These are phyloP conservation scores for Lamellibrachia luymesi DNA, from an alignment of 1,140 invertebrate genomes.

Conservation along the genomic window DNA sequence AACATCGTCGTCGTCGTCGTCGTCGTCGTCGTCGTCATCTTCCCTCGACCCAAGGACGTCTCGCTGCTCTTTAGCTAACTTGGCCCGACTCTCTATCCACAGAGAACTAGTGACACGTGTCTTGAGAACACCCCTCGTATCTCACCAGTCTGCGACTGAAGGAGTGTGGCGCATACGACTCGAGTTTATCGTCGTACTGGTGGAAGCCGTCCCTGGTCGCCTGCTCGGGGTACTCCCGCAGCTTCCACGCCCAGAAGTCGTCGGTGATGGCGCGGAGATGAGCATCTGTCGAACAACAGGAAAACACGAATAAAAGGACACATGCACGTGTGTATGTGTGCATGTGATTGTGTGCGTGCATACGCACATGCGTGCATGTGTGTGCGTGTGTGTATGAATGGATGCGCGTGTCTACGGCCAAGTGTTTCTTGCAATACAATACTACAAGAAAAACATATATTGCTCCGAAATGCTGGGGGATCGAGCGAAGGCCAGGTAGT, in stretches of 20 bases:
- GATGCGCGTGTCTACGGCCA: not conserved
- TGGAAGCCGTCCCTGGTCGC: slow-evolving; percentile 15
- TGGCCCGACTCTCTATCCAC: too few species aligned
- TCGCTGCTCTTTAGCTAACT: too few species aligned
- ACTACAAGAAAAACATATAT: too few species aligned
- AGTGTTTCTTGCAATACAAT: not conserved
- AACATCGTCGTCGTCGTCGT: too few species aligned
- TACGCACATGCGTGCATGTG: slow-evolving; percentile 27
- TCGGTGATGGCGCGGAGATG: not conserved
- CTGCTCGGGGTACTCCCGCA: slow-evolving; percentile 16
- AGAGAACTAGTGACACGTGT: too few species aligned
- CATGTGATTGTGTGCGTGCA: slow-evolving; percentile 31
- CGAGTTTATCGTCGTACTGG: slow-evolving; percentile 20
- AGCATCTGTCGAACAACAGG: not conserved
- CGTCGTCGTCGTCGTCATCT: too few species aligned
- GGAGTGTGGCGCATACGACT: not conserved
- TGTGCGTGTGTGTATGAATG: not conserved
- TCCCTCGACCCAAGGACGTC: too few species aligned
- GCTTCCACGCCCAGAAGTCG: slow-evolving; percentile 24
- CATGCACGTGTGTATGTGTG: slow-evolving; percentile 29
- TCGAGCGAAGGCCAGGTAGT: too few species aligned
- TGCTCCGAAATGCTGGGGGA: too few species aligned
- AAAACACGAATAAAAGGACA: not conserved
- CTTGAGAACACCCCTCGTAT: too few species aligned
- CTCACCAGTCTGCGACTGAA: slow-evolving; percentile 19